These are phyloP conservation scores for Upupa epops DNA, from an alignment of 2,113 vertebrate genomes.

Conservation along the genomic window DNA sequence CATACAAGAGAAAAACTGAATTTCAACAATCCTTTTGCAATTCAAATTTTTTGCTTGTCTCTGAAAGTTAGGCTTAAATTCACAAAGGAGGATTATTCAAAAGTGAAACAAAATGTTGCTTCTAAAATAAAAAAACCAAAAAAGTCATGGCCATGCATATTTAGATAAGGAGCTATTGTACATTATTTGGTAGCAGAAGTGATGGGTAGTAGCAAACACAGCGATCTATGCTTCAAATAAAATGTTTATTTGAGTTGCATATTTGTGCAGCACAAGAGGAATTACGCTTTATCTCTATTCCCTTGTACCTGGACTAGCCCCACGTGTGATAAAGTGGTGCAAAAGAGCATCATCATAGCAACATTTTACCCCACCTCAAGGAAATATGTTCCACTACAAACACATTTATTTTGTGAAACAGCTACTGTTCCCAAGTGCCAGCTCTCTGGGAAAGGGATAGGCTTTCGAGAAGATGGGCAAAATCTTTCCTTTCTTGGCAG, in stretches of 20 bases:
- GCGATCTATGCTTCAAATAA: neutral
- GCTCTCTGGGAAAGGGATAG: neutral
- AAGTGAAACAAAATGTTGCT: neutral
- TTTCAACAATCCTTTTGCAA: neutral
- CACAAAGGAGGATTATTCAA: neutral
- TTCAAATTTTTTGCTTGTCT: conserved; percentile 1
- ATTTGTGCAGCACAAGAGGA: neutral
- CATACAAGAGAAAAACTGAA: neutral
- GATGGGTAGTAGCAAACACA: neutral
- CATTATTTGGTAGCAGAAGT: neutral
- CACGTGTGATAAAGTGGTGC: neutral
- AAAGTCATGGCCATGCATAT: neutral
- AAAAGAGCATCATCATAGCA: neutral
- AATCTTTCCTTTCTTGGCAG: neutral
- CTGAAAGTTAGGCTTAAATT: neutral
- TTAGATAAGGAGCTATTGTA: neutral
- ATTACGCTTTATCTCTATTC: neutral
- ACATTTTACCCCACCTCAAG: neutral
- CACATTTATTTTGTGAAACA: neutral
- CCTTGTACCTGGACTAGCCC: neutral
- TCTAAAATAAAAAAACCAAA: neutral
- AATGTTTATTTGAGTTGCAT: neutral
- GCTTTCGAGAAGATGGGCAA: neutral
- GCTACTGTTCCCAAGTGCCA: neutral
- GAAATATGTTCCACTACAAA: neutral